Conservation (phyloP, 2,797 vertebrate species). For the Syngnathus rostellatus region DNA sequence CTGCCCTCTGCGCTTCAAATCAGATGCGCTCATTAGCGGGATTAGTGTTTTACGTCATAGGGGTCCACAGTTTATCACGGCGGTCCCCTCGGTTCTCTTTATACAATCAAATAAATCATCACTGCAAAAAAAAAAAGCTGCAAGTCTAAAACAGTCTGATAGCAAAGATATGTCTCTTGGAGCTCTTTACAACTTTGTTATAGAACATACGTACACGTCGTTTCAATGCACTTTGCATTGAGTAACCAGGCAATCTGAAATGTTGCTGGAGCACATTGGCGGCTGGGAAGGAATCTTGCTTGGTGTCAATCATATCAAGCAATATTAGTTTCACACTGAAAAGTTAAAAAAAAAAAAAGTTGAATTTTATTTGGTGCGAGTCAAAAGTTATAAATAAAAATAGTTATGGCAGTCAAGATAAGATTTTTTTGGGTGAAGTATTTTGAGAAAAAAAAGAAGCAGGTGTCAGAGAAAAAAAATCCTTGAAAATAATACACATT, state of each 20-base stretch:
- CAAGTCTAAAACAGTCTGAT: slow-evolving; percentile 2
- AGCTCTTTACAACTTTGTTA: neutral
- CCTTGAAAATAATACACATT: too few relatives aligned
- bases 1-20: neutral
- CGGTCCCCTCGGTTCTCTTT: neutral
- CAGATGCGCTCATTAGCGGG: neutral
- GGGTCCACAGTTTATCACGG: neutral
- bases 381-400: too few relatives aligned
- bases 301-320: neutral
- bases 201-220: neutral
- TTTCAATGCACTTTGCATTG: neutral
- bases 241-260: neutral
- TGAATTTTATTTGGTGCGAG: too few relatives aligned
- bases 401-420: too few relatives aligned
- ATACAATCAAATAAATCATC: neutral
- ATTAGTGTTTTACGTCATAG: neutral
- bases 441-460: too few relatives aligned
- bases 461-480: too few relatives aligned
- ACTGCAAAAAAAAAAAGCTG: neutral
- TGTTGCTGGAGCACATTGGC: neutral
- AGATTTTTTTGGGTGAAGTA: too few relatives aligned
- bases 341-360: neutral
- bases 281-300: neutral
- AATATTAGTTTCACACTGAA: neutral
- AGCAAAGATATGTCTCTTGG: neutral